A percentile compares a stretch with the other conserved stretches of the same genome.
Conservation (phyloP, 2,797 vertebrate genomes). For the Neosilurus mollespiculum region DNA sequence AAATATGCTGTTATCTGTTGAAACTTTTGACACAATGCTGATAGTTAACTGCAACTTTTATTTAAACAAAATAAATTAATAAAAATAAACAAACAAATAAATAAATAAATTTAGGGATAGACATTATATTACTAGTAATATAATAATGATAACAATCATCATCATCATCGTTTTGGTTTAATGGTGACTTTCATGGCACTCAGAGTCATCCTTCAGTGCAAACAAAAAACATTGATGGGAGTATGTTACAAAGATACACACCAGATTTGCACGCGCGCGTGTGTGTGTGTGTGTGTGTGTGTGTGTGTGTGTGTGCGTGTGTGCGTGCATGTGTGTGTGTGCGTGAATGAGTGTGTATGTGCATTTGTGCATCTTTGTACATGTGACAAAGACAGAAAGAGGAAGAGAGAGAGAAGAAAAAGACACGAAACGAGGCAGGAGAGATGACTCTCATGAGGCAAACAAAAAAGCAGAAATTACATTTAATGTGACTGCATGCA, state of each 20-base stretch:
- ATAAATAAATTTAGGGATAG: no score
- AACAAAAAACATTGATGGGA: not conserved
- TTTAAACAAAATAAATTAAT: no score
- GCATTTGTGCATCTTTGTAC: not conserved
- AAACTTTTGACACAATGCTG: no score
- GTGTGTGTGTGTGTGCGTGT: conserved; percentile 6
- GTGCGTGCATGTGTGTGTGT: not conserved
- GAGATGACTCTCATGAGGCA: conserved; percentile 15
- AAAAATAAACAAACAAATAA: no score
- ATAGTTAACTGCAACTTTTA: no score
- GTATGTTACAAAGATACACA: not conserved
- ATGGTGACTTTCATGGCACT: no score
- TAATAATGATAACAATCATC: no score
- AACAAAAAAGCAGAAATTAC: conserved; percentile 20
- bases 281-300: conserved; percentile 4
- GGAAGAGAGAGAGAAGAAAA: conserved; percentile 11
- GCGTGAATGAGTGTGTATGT: not conserved
- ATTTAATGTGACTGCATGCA: conserved; percentile 23
- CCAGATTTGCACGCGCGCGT: not conserved
- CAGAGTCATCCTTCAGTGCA: no score
- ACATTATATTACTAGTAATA: no score
- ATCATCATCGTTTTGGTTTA: no score
- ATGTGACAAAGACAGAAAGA: no score
- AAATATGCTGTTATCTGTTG: no score
- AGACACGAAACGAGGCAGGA: conserved; percentile 6